Evolutionary conservation across 2,113 vertebrate genomes (phyloP), one percentile per base, ranked within the genome.

Genomic region (Nymphicus hollandicus): DNA sequence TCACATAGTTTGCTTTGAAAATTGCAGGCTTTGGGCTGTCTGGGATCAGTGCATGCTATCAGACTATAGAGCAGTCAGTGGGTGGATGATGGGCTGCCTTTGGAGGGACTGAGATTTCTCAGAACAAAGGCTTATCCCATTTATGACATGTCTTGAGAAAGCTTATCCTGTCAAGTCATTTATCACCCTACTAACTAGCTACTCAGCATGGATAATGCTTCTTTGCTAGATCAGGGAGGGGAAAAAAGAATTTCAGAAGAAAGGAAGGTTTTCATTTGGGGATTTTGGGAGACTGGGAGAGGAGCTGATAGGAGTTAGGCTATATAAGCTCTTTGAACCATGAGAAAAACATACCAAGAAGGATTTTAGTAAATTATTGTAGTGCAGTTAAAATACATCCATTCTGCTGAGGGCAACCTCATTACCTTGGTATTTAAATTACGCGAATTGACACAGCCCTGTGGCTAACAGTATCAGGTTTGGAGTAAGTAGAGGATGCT

Each of bases 91-190:
- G 41, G 69, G 68, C 53, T 91, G 85, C 13, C 8, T 86, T 88
- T 65, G 60, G 33, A 89, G 68, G 69, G 55, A 80, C 47, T 88
- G 78, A 82, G 86, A 85, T 95, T 91, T 93, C n/a, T 66, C 78
- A 73, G 73, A 94, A 91, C 82, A 91, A 91, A 86, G 64, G 64
- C 60, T 91, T 66, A 94, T 80, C 78, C 82, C 64, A 77, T 86
- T 90, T 91, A 78, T 88, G 68, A 70, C 35, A 39, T 20, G 76
- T 55, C 90, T 93, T 77, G 64, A 95, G 76, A 80, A 89, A 93
- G 85, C 86, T 96, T 90, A 81, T 83, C 82, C 85, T 78, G 76
- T 94, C 88, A 88, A 88, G 91, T 81, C 46, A 55, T 91, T 93
- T 83, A 86, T 88, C 88, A 91, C 39, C 37, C 79, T 90, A 47